Evolutionary conservation across 2,797 vertebrate species (phyloP).

Genomic region (Coilia nasus): DNA sequence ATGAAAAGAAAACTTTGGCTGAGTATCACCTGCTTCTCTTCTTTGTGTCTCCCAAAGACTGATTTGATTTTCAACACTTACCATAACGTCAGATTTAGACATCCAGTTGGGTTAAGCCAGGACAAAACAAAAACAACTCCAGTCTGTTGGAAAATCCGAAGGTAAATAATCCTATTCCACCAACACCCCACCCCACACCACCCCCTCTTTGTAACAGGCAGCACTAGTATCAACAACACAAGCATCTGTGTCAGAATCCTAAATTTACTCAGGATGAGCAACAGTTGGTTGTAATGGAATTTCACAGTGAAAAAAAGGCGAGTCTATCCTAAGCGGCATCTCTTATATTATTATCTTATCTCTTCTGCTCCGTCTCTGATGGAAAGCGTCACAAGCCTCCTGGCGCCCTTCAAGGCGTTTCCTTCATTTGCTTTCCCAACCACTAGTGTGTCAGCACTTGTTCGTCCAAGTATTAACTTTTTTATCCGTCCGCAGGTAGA

Average conservation of each 20-base stretch:
- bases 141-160: neutral
- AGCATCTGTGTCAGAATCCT: neutral
- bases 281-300: neutral
- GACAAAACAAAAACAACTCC: neutral
- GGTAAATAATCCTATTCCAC: neutral
- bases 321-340: neutral
- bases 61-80: neutral
- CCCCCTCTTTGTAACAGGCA: neutral
- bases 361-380: neutral
- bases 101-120: neutral
- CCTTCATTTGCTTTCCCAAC: neutral
- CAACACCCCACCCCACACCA: too few species aligned
- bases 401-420: neutral
- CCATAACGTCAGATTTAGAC: neutral
- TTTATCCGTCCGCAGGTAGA: neutral
- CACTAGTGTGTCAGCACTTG: neutral
- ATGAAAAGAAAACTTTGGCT: slow-evolving; percentile 33
- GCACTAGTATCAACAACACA: neutral
- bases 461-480: neutral
- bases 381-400: neutral
- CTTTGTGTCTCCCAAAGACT: slow-evolving; percentile 31
- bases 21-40: slow-evolving; percentile 31
- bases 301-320: neutral
- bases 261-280: neutral
- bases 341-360: too few species aligned